A percentile compares a stretch with the other conserved stretches of the same genome.
These are phyloP conservation scores for Varanus salvator DNA, from an alignment of 2,113 vertebrate genomes.

Conservation along the genomic window DNA sequence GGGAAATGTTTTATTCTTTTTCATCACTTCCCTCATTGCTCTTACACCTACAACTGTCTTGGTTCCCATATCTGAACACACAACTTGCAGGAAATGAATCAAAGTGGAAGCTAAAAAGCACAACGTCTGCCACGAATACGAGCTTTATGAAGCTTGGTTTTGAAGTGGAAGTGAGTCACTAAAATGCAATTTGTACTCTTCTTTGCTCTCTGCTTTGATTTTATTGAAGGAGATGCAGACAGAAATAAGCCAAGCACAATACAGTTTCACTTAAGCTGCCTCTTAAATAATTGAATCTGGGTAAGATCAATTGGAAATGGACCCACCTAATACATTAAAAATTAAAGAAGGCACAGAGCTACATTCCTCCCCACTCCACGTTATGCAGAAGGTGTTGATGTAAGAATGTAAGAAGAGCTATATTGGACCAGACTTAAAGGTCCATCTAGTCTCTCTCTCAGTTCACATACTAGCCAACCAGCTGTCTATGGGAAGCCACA, in stretches of 20 bases:
- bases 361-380: too few species aligned
- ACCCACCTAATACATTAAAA: background rate
- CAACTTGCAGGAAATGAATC: conserved; percentile 19
- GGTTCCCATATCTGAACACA: conserved; percentile 22
- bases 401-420: too few species aligned
- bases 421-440: too few species aligned
- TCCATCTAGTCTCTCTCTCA: too few species aligned
- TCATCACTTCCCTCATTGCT: background rate
- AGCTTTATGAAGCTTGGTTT: conserved; percentile 53
- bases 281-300: conserved; percentile 33
- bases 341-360: background rate
- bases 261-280: conserved; percentile 34
- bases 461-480: too few species aligned
- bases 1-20: background rate
- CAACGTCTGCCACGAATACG: background rate
- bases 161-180: conserved; percentile 73
- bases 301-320: conserved; percentile 1
- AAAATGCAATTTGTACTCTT: conserved; percentile 66
- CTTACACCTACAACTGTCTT: conserved; percentile 9
- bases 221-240: conserved; percentile 57
- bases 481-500: too few species aligned
- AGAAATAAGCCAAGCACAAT: conserved; percentile 58
- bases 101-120: conserved; percentile 65
- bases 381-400: too few species aligned
- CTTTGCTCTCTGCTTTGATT: conserved; percentile 64